phyloP scores from a whole-genome alignment of 2,797 vertebrate species.

The Otus scops region DNA sequence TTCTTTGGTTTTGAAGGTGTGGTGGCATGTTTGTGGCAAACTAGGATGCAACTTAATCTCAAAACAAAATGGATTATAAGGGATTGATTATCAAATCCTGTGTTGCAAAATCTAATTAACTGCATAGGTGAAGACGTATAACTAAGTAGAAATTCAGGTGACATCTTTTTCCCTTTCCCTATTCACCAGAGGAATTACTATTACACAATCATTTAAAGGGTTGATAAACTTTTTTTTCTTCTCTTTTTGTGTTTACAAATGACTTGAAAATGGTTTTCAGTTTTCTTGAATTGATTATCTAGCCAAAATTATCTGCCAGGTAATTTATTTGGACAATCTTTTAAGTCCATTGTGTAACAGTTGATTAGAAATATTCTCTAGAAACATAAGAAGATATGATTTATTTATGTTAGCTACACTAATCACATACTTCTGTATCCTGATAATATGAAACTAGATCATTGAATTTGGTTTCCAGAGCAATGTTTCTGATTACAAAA shows the following conservation, averaged over 20 bases:
- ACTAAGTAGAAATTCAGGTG: neutral
- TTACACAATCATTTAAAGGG: neutral
- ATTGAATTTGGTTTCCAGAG: neutral
- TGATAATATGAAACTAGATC: neutral
- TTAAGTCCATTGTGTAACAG: neutral
- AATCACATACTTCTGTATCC: neutral
- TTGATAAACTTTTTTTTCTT: neutral
- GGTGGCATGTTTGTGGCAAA: neutral
- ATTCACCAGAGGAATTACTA: neutral
- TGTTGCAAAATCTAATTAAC: neutral
- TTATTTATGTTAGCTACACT: neutral
- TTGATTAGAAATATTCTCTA: neutral
- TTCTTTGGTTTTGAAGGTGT: neutral
- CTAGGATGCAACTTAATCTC: neutral
- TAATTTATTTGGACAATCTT: neutral
- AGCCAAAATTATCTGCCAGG: neutral
- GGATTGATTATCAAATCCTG: neutral
- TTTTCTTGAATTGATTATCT: neutral
- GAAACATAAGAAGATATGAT: neutral
- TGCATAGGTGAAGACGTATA: conserved; percentile 21
- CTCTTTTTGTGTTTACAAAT: neutral
- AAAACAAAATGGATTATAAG: neutral
- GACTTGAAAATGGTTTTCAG: neutral
- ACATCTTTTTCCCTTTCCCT: neutral
- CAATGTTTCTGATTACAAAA: neutral